Base-by-base conservation (phyloP, 2,888 invertebrate species). In the Campoletis raptor region DNA sequence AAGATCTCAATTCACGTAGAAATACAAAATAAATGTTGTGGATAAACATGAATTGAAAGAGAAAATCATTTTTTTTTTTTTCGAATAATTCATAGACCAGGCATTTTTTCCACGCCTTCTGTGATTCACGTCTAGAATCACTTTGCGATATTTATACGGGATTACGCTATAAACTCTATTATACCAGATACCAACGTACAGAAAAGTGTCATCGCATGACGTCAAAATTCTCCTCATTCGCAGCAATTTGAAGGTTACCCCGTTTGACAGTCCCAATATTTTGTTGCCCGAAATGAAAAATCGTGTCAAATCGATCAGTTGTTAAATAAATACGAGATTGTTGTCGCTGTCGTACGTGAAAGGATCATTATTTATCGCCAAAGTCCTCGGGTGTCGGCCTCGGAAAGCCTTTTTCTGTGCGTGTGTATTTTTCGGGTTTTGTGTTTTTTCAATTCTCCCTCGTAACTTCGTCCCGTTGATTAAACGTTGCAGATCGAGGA, bases 201-300 rank as follows among this genome's bases (percentile, higher is more conserved):
- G 9, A 15, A 72, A 67, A 73, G 85, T 73, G 79, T 80, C 72
- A 78, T 82, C 82, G 74, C 40, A 77, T 87, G 82, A 87, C 87
- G 87, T 87, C 87, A 87, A 72, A 72, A 73, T 70, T 77, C 21
- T 42, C 52, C 42, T 80, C 72, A 82, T 74, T 85, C 40, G 84
- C 48, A 85, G 64, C 61, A 54, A 84, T 86, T 87, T 82, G 76
- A 86, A 87, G 84, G 87, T 80, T 86, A 86, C 82, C 61, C 30
- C 48, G 81, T 87, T 87, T 87, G 87, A 87, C 87, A 85, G 85
- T 76, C 61, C 70, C 70, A 67, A 76, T 66, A 76, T 79, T 54
- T 21, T 24, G 30, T 80, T 67, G 54, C 74, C 45, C 37, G 36
- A 78, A 45, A 67, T 67, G 30, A 78, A 54, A 48, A 74, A 74